A percentile compares a stretch with the other conserved stretches of the same genome.
phyloP scores from a whole-genome alignment of 2,113 vertebrate genomes.

The Caloenas nicobarica region DNA sequence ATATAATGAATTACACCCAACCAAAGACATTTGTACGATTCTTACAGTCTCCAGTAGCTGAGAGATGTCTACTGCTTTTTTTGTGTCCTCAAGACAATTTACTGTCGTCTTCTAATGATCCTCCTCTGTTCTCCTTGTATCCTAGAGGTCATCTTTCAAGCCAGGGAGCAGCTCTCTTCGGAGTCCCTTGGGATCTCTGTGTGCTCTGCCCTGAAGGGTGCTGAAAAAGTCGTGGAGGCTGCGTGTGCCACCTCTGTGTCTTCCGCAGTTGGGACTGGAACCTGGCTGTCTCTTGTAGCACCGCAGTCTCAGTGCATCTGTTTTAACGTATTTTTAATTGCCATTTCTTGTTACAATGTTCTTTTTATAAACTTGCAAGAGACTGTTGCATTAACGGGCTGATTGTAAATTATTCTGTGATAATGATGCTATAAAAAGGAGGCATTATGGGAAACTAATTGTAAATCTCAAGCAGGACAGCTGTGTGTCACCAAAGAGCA shows the following conservation, averaged over 20 bases:
- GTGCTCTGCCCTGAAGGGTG: background rate
- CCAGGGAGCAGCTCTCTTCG: background rate
- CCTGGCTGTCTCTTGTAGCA: background rate
- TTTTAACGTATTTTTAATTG: slow-evolving; percentile 29
- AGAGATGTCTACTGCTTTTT: background rate
- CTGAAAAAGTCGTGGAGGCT: background rate
- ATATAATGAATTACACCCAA: background rate
- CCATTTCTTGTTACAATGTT: slow-evolving; percentile 14
- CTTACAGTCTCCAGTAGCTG: background rate
- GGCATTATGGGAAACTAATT: background rate
- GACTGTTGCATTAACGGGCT: background rate
- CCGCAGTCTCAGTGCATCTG: background rate
- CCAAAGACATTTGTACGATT: background rate
- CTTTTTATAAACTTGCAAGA: slow-evolving; percentile 41
- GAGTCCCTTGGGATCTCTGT: background rate
- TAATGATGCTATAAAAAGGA: slow-evolving; percentile 20
- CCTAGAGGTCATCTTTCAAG: background rate
- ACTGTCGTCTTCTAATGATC: background rate
- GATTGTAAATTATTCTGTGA: slow-evolving; percentile 32
- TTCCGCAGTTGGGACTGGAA: background rate
- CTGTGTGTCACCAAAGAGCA: background rate
- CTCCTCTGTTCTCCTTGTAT: background rate
- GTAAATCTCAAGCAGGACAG: background rate
- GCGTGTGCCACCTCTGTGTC: background rate
- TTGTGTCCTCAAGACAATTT: background rate